Conservation (phyloP, 2,113 vertebrate genomes). For the Vidua chalybeata region DNA sequence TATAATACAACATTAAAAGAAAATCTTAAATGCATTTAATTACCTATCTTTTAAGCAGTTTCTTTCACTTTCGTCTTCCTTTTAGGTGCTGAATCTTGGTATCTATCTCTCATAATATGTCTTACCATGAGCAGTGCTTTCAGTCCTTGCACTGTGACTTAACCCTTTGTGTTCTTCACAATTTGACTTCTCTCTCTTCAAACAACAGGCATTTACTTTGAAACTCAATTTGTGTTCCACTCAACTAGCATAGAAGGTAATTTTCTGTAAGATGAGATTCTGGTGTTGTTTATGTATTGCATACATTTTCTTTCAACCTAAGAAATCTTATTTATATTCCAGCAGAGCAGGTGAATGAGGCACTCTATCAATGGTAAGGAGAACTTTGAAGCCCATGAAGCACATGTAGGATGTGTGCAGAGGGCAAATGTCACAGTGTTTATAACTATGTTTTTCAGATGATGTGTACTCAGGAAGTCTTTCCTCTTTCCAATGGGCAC, state of each 20-base stretch:
- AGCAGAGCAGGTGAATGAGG: not conserved
- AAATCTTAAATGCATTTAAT: not conserved
- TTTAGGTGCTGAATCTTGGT: not conserved
- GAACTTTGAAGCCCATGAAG: not conserved
- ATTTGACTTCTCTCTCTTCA: not conserved
- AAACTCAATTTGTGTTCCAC: not conserved
- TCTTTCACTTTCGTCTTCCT: not conserved
- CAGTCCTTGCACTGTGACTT: not conserved
- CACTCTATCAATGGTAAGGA: not conserved
- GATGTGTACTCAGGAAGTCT: not conserved
- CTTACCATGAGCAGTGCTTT: not conserved
- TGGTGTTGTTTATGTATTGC: not conserved
- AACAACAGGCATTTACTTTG: not conserved
- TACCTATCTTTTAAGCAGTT: not conserved
- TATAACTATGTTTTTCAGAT: not conserved
- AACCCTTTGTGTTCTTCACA: not conserved
- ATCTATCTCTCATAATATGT: not conserved
- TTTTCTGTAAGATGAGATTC: not conserved
- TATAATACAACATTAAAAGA: not conserved
- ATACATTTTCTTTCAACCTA: not conserved
- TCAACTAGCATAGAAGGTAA: not conserved
- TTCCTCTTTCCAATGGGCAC: not conserved
- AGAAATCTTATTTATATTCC: not conserved
- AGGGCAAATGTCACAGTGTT: not conserved
- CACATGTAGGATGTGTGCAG: fast-evolving